A percentile compares a stretch with the other conserved stretches of the same genome.
Evolutionary conservation across 2,113 vertebrate species (phyloP).

Genomic region (Aegithalos caudatus): DNA sequence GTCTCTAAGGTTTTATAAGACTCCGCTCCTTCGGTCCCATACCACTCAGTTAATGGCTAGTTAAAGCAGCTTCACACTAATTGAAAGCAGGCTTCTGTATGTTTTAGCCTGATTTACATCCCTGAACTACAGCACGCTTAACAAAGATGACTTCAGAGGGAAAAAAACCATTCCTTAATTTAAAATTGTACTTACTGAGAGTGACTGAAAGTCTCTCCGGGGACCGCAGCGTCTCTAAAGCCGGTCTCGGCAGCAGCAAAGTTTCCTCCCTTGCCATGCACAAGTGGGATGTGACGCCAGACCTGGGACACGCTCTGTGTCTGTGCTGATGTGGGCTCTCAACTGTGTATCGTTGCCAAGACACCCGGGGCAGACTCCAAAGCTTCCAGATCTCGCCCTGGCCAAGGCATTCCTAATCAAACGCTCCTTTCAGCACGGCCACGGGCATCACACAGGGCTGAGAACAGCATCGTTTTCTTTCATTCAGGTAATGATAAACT

Average conservation of each 20-base stretch:
- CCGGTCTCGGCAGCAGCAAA: not conserved
- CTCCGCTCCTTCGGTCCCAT: not conserved
- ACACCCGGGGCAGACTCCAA: slow-evolving; percentile 13
- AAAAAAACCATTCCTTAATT: not conserved
- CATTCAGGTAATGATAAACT: not conserved
- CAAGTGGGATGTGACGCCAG: not conserved
- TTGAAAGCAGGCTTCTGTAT: not conserved
- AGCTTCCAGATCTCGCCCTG: not conserved
- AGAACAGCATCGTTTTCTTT: not conserved
- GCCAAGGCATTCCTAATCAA: slow-evolving; percentile 62
- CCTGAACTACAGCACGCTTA: not conserved
- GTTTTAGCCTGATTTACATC: not conserved
- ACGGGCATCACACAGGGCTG: not conserved
- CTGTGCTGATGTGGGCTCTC: slow-evolving; percentile 12
- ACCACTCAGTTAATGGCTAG: not conserved
- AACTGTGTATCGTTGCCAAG: slow-evolving; percentile 46
- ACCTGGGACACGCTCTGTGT: not conserved
- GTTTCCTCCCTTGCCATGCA: not conserved
- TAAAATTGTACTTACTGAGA: slow-evolving; percentile 25
- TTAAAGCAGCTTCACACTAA: not conserved
- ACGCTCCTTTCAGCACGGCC: slow-evolving; percentile 7
- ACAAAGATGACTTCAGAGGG: not conserved
- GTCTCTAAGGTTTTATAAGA: not conserved
- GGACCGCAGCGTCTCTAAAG: not conserved
- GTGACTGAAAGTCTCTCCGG: not conserved